phyloP scores from a whole-genome alignment of 2,113 vertebrate species.

The Rhadina sibilatrix region DNA sequence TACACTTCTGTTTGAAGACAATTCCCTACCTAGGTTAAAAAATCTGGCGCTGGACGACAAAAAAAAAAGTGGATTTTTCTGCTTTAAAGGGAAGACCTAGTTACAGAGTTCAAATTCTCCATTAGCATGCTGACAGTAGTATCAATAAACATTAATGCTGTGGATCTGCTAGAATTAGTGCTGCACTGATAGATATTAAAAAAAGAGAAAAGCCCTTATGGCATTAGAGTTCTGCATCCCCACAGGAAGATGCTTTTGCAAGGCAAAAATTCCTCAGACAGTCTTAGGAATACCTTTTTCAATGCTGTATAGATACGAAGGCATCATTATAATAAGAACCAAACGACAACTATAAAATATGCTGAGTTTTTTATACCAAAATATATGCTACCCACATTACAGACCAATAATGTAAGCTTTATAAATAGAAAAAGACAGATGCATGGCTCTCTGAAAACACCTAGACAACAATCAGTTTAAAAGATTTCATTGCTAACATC shows the following conservation, averaged over 20 bases:
- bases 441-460: background rate
- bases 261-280: background rate
- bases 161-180: background rate
- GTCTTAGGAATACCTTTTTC: background rate
- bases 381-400: background rate
- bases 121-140: background rate
- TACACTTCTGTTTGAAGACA: background rate
- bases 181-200: background rate
- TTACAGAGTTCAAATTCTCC: background rate
- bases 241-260: background rate
- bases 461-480: background rate
- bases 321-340: background rate
- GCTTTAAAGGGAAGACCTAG: background rate
- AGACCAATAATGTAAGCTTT: background rate
- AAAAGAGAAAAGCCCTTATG: background rate
- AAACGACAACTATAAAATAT: background rate
- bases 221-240: background rate
- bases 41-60: background rate
- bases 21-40: background rate
- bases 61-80: background rate
- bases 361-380: background rate
- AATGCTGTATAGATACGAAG: background rate
- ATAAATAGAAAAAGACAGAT: background rate
- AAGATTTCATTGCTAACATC: background rate
- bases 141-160: background rate